phyloP scores from a whole-genome alignment of 1,140 invertebrate species.

The Asobara japonica region DNA sequence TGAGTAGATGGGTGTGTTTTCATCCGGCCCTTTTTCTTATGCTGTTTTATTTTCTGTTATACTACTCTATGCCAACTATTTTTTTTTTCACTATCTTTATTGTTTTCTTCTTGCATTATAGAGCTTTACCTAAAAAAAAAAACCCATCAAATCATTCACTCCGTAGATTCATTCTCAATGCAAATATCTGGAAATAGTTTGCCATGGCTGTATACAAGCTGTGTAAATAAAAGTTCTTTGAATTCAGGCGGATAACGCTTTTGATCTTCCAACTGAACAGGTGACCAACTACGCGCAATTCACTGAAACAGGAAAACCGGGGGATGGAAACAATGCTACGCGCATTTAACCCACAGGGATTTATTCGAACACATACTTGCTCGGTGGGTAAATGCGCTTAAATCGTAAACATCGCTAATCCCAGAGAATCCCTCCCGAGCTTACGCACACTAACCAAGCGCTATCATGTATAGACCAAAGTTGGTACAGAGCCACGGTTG shows the following conservation, averaged over 20 bases:
- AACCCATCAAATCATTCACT: too few relatives aligned
- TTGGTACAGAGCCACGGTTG: not conserved
- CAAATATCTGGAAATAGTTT: too few relatives aligned
- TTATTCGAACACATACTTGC: slow-evolving; percentile 59
- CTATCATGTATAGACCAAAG: slow-evolving; percentile 5
- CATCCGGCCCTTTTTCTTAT: too few relatives aligned
- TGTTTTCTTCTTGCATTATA: too few relatives aligned
- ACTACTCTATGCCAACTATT: too few relatives aligned
- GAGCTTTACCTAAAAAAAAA: too few relatives aligned
- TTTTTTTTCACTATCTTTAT: too few relatives aligned
- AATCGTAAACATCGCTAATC: slow-evolving; percentile 59
- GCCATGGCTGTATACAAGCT: not conserved
- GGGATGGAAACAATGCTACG: slow-evolving; percentile 20
- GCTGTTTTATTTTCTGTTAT: too few relatives aligned
- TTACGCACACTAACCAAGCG: slow-evolving; percentile 37
- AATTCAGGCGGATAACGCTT: not conserved
- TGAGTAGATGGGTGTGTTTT: too few relatives aligned
- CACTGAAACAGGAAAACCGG: not conserved
- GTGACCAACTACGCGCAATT: slow-evolving; percentile 5
- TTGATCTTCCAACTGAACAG: slow-evolving; percentile 16
- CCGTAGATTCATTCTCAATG: too few relatives aligned
- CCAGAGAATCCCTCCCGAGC: slow-evolving; percentile 47
- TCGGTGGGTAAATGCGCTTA: slow-evolving; percentile 52
- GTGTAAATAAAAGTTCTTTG: not conserved
- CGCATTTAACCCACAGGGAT: slow-evolving; percentile 47